Conservation (phyloP, 2,113 vertebrate genomes). For the Choloepus hoffmanni region DNA sequence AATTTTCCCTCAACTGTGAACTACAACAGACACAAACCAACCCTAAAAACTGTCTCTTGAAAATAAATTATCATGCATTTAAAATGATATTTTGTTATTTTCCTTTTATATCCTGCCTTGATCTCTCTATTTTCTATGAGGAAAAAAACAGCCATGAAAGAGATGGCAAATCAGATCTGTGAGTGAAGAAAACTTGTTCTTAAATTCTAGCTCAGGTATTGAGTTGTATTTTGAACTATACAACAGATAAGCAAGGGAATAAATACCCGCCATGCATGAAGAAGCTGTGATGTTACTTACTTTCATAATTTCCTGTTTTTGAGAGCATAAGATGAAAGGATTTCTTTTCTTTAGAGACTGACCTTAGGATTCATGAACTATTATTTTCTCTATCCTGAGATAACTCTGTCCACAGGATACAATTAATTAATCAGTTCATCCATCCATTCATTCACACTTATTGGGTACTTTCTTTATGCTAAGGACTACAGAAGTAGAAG, state of each 20-base stretch:
- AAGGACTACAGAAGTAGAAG: not conserved
- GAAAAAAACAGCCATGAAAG: conserved; percentile 26
- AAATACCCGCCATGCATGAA: not conserved
- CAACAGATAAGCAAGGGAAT: conserved; percentile 6
- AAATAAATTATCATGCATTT: not conserved
- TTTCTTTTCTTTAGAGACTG: conserved; percentile 46
- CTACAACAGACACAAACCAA: not conserved
- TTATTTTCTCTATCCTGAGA: not conserved
- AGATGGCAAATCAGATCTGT: not conserved
- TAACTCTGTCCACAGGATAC: not conserved
- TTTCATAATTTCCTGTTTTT: conserved; percentile 22
- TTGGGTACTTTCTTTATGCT: not conserved
- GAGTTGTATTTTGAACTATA: not conserved
- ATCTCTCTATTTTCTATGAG: not conserved
- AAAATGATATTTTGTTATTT: not conserved
- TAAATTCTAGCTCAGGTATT: not conserved
- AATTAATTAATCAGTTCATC: not conserved
- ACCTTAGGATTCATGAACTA: not conserved
- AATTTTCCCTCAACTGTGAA: not conserved
- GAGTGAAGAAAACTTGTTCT: conserved; percentile 17
- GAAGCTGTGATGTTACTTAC: not conserved
- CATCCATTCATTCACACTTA: not conserved
- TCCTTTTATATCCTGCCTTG: not conserved
- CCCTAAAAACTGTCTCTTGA: not conserved
- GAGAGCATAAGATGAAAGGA: not conserved